These are phyloP conservation scores for Anguilla pacifica DNA, from an alignment of 2,797 vertebrate species.

Conservation along the genomic window DNA sequence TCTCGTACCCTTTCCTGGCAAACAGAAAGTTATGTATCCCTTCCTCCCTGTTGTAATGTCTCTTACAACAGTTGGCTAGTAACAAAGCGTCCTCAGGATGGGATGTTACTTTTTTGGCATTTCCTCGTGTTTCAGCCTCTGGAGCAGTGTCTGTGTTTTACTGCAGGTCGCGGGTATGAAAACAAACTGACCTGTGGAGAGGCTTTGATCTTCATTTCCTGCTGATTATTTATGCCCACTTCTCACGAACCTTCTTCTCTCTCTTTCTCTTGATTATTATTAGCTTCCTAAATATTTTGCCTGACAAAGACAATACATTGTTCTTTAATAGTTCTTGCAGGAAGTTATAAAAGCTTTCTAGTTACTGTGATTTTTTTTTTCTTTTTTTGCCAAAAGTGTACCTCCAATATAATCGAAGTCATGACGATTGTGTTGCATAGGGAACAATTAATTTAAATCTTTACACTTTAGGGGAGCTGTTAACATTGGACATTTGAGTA, in stretches of 20 bases:
- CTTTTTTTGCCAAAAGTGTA: conserved; percentile 18
- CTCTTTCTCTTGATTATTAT: conserved; percentile 70
- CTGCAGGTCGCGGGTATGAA: conserved; percentile 81
- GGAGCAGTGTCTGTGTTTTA: conserved; percentile 80
- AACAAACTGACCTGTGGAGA: conserved; percentile 82
- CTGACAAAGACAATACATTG: conserved; percentile 65
- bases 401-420: background rate
- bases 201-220: conserved; percentile 92
- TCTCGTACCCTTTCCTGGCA: conserved; percentile 76
- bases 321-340: conserved; percentile 68
- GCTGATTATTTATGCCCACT: conserved; percentile 86
- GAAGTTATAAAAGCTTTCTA: conserved; percentile 75
- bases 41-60: conserved; percentile 54
- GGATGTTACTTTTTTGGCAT: conserved; percentile 81
- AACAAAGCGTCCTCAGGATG: conserved; percentile 78
- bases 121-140: conserved; percentile 79
- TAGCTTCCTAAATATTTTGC: conserved; percentile 68
- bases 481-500: background rate
- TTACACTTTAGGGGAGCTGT: background rate
- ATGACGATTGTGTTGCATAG: background rate
- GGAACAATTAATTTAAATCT: background rate
- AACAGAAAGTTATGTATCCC: conserved; percentile 64
- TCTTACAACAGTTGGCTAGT: conserved; percentile 74
- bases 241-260: conserved; percentile 70
- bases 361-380: conserved; percentile 51